These are phyloP conservation scores for Chrosomus eos DNA, from an alignment of 2,797 vertebrate species.

Conservation along the genomic window DNA sequence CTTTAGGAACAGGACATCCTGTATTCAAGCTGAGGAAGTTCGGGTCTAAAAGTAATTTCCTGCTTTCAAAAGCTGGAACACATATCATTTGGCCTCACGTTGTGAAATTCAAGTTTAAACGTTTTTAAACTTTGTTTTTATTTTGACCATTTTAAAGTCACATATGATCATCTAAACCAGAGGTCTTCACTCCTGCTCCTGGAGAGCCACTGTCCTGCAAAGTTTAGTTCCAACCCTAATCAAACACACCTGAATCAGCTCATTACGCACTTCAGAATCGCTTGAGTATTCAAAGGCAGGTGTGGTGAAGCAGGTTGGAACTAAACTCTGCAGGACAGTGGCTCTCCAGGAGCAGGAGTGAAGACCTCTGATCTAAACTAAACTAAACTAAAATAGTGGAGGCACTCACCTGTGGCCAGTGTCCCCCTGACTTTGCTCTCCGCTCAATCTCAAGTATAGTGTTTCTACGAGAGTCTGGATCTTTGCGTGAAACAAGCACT, in stretches of 20 bases:
- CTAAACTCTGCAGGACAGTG: too few relatives aligned
- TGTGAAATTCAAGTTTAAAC: conserved; percentile 1
- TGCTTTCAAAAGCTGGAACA: conserved; percentile 39
- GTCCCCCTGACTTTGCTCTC: conserved; percentile 85
- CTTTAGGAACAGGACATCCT: background rate
- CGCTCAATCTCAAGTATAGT: conserved; percentile 90
- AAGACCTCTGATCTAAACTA: too few relatives aligned
- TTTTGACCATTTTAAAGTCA: background rate
- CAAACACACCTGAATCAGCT: too few relatives aligned
- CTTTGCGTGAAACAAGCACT: conserved; percentile 89
- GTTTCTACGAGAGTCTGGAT: conserved; percentile 93
- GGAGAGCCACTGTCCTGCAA: too few relatives aligned
- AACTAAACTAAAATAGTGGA: background rate
- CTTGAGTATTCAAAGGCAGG: too few relatives aligned
- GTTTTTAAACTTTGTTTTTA: background rate
- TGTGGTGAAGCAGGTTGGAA: too few relatives aligned
- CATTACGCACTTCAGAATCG: too few relatives aligned
- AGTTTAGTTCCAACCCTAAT: too few relatives aligned
- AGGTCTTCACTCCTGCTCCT: too few relatives aligned
- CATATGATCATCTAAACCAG: background rate
- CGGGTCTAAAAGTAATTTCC: conserved; percentile 38
- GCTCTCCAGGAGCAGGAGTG: too few relatives aligned
- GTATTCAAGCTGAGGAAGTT: conserved; percentile 16
- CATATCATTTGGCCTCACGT: background rate
- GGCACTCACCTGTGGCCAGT: conserved; percentile 91